Base-by-base conservation (phyloP, 2,797 vertebrate genomes). In the Phrynocephalus vlangalii region DNA sequence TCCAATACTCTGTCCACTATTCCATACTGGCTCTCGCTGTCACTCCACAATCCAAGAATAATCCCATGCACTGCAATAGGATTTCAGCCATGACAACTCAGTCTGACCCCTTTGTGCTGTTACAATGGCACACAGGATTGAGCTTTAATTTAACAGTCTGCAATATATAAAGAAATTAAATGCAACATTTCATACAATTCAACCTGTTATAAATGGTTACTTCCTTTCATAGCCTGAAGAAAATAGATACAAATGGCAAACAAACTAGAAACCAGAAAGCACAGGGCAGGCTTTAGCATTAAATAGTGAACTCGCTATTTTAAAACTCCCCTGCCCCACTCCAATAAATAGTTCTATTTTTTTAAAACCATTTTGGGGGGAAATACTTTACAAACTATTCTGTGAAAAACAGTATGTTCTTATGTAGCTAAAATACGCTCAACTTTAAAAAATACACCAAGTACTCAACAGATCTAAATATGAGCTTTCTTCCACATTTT, bases 381-480 rank as follows among this genome's bases (percentile, higher is more conserved):
- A 56, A 20, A n/a, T 91, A 0, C 1, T 2, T 16, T 83, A 48
- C 20, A 68, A 16, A 72, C 22, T 38, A 38, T 73, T 28, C 68
- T 50, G 13, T 13, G 20, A 2, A 26, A 50, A 88, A 67, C 63
- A 48, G 28, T 60, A 60, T 71, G 16, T 71, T 52, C 52, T 50
- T 71, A 52, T 66, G 5, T 6, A 91, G 24, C 9, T 24, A 38
- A 71, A 9, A 72, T 67, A 5, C 84, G 3, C 68, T 60, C 26
- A 80, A 72, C 75, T 63, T 72, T 72, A 87, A 72, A 18, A 86
- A 87, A 20, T 50, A 7, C 88, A 33, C 13, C 5, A n/a, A 86
- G 72, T 60, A 89, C 86, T 91, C 94, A 96, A 96, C 91, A 96
- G 93, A 95, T 96, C 2, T 77, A 50, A 79, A 91, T 87, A 81